Evolutionary conservation across 2,113 vertebrate genomes (phyloP).

Genomic region (Euleptes europaea): DNA sequence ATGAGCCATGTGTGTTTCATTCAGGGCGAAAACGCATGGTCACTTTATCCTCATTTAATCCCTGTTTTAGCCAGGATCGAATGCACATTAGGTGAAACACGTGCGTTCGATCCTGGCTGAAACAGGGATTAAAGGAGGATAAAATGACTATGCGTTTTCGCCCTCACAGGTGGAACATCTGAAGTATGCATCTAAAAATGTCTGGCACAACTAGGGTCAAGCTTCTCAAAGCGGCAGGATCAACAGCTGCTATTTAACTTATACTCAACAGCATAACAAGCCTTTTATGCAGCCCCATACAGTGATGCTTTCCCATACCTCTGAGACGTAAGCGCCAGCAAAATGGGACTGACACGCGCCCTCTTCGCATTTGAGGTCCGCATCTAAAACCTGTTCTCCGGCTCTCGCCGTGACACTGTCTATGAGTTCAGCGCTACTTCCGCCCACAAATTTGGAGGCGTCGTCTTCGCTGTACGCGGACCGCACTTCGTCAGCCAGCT

Average conservation of each 20-base stretch:
- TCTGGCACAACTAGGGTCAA: neutral
- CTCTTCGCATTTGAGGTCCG: conserved; percentile 70
- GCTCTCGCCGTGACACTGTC: conserved; percentile 76
- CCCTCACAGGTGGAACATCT: neutral
- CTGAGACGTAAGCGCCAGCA: conserved; percentile 72
- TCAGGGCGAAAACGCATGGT: too few relatives aligned
- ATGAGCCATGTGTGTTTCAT: neutral
- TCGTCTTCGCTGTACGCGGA: conserved; percentile 65
- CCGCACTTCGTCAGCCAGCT: conserved; percentile 66
- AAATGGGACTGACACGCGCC: conserved; percentile 67
- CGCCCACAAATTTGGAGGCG: conserved; percentile 74
- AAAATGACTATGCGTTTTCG: too few relatives aligned
- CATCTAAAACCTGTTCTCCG: conserved; percentile 67
- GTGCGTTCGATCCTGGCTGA: too few relatives aligned
- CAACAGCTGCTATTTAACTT: neutral
- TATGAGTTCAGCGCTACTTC: conserved; percentile 76
- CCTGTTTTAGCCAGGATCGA: too few relatives aligned
- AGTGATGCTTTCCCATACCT: conserved; percentile 65
- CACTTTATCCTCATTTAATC: too few relatives aligned
- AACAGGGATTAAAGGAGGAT: too few relatives aligned
- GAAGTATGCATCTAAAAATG: neutral
- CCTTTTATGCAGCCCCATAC: too few relatives aligned
- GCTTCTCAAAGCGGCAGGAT: neutral
- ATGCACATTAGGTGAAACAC: too few relatives aligned
- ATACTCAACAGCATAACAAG: neutral